A percentile compares a stretch with the other conserved stretches of the same genome.
These are phyloP conservation scores for Hirudinaria manillensis DNA, from an alignment of 2,888 invertebrate genomes.

Conservation along the genomic window DNA sequence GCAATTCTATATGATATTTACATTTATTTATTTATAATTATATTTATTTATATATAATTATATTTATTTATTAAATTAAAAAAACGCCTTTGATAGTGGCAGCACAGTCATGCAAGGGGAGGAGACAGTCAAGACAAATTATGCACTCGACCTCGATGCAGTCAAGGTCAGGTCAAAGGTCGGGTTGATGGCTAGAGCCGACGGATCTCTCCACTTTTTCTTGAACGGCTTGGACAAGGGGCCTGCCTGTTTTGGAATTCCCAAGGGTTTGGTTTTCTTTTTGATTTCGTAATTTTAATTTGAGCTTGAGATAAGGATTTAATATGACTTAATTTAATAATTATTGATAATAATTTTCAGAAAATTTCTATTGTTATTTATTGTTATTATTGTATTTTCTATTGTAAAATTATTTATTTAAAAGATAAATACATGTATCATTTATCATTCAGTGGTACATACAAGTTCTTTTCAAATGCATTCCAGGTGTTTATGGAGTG, in stretches of 20 bases:
- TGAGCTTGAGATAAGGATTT: too few relatives aligned
- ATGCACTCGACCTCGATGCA: conserved; percentile 76
- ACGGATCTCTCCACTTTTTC: conserved; percentile 62
- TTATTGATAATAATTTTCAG: too few relatives aligned
- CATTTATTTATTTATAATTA: too few relatives aligned
- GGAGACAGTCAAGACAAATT: conserved; percentile 74
- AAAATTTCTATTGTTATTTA: too few relatives aligned
- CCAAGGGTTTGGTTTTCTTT: conserved; percentile 34
- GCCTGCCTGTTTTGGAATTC: conserved; percentile 48
- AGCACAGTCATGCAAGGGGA: conserved; percentile 87
- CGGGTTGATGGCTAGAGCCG: conserved; percentile 79
- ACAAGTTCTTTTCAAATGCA: neutral
- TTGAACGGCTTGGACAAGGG: conserved; percentile 51
- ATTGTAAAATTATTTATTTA: too few relatives aligned
- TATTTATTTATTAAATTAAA: too few relatives aligned
- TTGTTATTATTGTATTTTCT: too few relatives aligned
- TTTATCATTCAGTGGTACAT: neutral
- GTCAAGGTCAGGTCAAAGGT: conserved; percentile 72
- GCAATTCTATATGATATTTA: too few relatives aligned
- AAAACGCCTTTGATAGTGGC: conserved; percentile 61
- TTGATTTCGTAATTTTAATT: neutral
- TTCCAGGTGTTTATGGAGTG: conserved; percentile 77
- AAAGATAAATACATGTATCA: too few relatives aligned
- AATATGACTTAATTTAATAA: neutral
- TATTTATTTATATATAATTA: too few relatives aligned